Conservation (phyloP, 1,140 invertebrate genomes). For the Brachionus plicatilis region DNA sequence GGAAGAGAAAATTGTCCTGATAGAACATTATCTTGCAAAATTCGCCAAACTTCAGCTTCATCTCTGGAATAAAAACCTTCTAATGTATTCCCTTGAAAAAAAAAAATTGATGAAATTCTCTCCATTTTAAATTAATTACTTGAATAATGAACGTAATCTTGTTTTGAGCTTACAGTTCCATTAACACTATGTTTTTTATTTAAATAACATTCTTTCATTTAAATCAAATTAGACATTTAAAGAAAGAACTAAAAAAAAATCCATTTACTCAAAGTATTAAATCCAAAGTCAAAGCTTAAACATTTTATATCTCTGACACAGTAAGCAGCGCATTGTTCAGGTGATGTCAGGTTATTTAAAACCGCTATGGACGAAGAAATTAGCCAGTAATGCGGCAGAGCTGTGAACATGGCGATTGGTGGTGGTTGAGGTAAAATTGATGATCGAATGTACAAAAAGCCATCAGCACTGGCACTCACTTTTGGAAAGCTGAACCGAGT, state of each 20-base stretch:
- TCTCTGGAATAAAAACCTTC: slow-evolving; percentile 6
- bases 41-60: neutral
- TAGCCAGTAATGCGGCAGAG: slow-evolving; percentile 4
- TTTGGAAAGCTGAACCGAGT: neutral
- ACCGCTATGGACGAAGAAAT: neutral
- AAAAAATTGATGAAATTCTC: neutral
- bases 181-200: slow-evolving; percentile 6
- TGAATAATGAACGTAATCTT: neutral
- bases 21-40: neutral
- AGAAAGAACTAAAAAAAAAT: neutral
- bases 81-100: neutral
- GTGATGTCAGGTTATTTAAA: neutral
- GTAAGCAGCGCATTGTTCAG: slow-evolving; percentile 1
- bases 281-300: slow-evolving; percentile 26
- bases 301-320: slow-evolving; percentile 13
- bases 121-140: neutral
- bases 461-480: neutral
- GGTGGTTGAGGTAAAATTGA: slow-evolving; percentile 18
- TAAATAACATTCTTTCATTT: neutral
- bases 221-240: neutral
- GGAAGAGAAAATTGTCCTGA: neutral
- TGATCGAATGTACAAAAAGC: slow-evolving; percentile 25
- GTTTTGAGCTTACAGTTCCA: neutral
- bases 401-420: neutral
- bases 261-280: neutral